These are phyloP conservation scores for Drosophila atripex DNA, from an alignment of 2,888 invertebrate species.

Conservation along the genomic window DNA sequence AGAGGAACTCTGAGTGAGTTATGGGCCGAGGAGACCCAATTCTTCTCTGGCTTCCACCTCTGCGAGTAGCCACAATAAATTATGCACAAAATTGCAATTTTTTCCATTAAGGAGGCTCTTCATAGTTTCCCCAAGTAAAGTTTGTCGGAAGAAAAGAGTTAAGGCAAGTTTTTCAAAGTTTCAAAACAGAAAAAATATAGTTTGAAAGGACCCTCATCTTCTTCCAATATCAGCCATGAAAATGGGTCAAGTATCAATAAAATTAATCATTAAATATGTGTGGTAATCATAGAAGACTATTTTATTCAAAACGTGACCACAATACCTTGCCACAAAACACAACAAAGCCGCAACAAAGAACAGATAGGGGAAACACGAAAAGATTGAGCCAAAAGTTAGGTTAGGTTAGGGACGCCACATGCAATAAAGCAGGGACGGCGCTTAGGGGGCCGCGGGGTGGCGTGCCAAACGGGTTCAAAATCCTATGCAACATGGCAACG, in stretches of 20 bases:
- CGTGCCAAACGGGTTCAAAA: slow-evolving; percentile 79
- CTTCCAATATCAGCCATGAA: neutral
- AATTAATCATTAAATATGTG: too few relatives aligned
- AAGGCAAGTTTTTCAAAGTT: neutral
- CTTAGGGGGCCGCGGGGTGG: slow-evolving; percentile 4
- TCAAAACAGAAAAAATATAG: neutral
- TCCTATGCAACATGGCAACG: slow-evolving; percentile 80
- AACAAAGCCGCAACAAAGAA: slow-evolving; percentile 28
- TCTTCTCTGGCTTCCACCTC: slow-evolving; percentile 33
- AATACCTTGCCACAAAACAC: slow-evolving; percentile 16
- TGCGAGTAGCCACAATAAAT: slow-evolving; percentile 57
- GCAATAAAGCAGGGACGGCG: slow-evolving; percentile 47
- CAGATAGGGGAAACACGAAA: slow-evolving; percentile 23
- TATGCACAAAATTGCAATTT: slow-evolving; percentile 68
- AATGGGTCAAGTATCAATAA: neutral
- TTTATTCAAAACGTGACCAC: slow-evolving; percentile 15
- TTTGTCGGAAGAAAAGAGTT: slow-evolving; percentile 21
- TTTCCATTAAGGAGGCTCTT: slow-evolving; percentile 60
- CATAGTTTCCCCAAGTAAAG: slow-evolving; percentile 17
- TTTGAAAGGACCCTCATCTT: too few relatives aligned
- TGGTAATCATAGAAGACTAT: neutral
- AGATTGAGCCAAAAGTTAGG: slow-evolving; percentile 66
- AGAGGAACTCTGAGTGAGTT: slow-evolving; percentile 1
- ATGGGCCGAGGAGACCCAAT: slow-evolving; percentile 8
- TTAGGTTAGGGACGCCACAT: slow-evolving; percentile 80